phyloP scores from a whole-genome alignment of 2,797 vertebrate species.

The Melanotaenia pygmaea region DNA sequence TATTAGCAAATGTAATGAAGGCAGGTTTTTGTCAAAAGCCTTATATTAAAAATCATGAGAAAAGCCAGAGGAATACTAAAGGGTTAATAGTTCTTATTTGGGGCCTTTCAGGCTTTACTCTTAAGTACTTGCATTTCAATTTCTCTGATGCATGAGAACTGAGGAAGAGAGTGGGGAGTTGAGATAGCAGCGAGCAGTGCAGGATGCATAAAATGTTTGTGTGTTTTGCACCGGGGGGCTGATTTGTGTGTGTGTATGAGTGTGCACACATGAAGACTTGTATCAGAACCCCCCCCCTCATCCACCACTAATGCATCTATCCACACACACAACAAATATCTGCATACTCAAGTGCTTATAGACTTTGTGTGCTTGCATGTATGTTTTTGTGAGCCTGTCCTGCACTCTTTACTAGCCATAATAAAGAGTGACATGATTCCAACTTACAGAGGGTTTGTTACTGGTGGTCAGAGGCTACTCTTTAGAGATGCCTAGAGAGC shows the following conservation, averaged over 20 bases:
- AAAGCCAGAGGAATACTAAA: slow-evolving; percentile 62
- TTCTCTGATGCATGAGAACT: slow-evolving; percentile 46
- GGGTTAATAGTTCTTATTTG: slow-evolving; percentile 73
- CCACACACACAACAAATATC: slow-evolving; percentile 14
- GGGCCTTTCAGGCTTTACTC: slow-evolving; percentile 53
- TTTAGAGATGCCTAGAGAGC: slow-evolving; percentile 40
- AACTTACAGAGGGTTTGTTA: slow-evolving; percentile 35
- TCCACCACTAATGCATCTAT: slow-evolving; percentile 42
- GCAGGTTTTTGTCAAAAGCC: slow-evolving; percentile 64
- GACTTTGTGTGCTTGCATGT: slow-evolving; percentile 14
- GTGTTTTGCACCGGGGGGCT: slow-evolving; percentile 14
- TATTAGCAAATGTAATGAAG: slow-evolving; percentile 63
- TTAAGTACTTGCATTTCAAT: slow-evolving; percentile 66
- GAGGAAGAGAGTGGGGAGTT: slow-evolving; percentile 19
- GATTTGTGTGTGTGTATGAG: not conserved
- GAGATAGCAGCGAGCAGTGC: slow-evolving; percentile 44
- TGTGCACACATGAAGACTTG: slow-evolving; percentile 22
- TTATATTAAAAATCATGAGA: slow-evolving; percentile 66
- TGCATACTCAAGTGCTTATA: slow-evolving; percentile 27
- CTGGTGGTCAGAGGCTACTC: slow-evolving; percentile 30
- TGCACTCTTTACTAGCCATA: slow-evolving; percentile 42
- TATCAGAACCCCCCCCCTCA: slow-evolving; percentile 45
- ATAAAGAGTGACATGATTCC: slow-evolving; percentile 27
- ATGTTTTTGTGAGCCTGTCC: slow-evolving; percentile 22
- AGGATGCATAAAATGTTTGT: slow-evolving; percentile 45